Percentiles rank a stretch among this genome's conserved stretches.
Evolutionary conservation across 2,888 invertebrate genomes (phyloP).

Genomic region (Lamellibrachia satsuma): DNA sequence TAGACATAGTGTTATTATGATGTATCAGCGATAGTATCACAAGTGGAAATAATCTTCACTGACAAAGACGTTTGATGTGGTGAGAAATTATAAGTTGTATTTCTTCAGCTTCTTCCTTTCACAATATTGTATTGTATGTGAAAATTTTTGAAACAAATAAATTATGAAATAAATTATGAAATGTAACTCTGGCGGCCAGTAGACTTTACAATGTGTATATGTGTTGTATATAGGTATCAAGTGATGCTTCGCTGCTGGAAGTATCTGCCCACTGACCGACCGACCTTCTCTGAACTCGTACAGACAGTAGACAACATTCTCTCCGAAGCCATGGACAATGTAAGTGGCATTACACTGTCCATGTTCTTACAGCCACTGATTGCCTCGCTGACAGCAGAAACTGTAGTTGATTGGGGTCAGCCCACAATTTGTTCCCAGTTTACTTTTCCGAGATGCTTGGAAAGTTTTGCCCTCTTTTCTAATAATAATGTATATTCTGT

Average conservation of each 20-base stretch:
- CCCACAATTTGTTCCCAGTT: background rate
- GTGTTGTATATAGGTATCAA: background rate
- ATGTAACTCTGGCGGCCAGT: background rate
- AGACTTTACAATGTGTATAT: background rate
- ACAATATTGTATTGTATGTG: too few species aligned
- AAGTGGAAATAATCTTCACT: background rate
- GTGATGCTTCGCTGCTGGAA: constrained; percentile 25
- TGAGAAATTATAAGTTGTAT: too few species aligned
- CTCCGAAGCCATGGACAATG: background rate
- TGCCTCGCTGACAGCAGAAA: background rate
- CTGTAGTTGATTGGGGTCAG: background rate
- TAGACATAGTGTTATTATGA: too few species aligned
- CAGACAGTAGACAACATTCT: background rate
- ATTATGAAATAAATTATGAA: background rate
- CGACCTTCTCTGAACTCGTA: constrained; percentile 8
- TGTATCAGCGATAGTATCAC: background rate
- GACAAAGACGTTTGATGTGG: too few species aligned
- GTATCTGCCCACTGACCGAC: constrained; percentile 17
- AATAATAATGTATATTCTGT: too few species aligned
- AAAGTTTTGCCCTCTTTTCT: background rate
- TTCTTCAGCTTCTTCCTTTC: too few species aligned
- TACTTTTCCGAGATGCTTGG: background rate
- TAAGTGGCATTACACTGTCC: background rate
- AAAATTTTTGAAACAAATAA: too few species aligned
- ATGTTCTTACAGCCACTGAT: too few species aligned